A percentile compares a stretch with the other conserved stretches of the same genome.
Evolutionary conservation across 1,140 invertebrate genomes (phyloP).

Genomic region (Luehdorfia chinensis): DNA sequence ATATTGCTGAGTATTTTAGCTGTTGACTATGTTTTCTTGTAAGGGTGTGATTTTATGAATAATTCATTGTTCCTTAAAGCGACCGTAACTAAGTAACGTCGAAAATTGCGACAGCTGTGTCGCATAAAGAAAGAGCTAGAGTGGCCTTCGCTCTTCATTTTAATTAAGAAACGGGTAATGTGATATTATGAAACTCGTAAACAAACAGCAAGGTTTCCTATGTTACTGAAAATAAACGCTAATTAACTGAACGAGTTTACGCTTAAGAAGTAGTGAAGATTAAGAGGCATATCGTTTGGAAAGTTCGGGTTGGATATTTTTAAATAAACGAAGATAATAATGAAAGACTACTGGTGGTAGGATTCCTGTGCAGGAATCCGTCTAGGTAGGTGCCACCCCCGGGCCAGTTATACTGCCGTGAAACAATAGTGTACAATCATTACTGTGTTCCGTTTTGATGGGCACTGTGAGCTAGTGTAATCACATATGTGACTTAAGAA

Average conservation of each 20-base stretch:
- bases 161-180: conserved; percentile 48
- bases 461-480: no score
- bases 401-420: no score
- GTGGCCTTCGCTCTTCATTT: conserved; percentile 37
- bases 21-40: neutral
- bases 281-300: neutral
- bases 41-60: conserved; percentile 17
- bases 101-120: conserved; percentile 37
- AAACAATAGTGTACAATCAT: no score
- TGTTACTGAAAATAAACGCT: conserved; percentile 10
- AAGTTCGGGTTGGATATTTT: neutral
- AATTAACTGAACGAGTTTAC: conserved; percentile 13
- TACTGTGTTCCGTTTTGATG: no score
- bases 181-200: conserved; percentile 48
- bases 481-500: no score
- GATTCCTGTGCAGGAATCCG: no score
- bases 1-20: neutral
- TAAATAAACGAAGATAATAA: no score
- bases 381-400: no score
- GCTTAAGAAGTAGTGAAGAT: conserved; percentile 9
- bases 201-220: conserved; percentile 30
- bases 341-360: no score
- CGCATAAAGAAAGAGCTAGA: conserved; percentile 23
- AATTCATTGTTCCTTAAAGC: conserved; percentile 16
- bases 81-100: conserved; percentile 20